Evolutionary conservation across 2,113 vertebrate species (phyloP).

Genomic region (Salminus brasiliensis): DNA sequence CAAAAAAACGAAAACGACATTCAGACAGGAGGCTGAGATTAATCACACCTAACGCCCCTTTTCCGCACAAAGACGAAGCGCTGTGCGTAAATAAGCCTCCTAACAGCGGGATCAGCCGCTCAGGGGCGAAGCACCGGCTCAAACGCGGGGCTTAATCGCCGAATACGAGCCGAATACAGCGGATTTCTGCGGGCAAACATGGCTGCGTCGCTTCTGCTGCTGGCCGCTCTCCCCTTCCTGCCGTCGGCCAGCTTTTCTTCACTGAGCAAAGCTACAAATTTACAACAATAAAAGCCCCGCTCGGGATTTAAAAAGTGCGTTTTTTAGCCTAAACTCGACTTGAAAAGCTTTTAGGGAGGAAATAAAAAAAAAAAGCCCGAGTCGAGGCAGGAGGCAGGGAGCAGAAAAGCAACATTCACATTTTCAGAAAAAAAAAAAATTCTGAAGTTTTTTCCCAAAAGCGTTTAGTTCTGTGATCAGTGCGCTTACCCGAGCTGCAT

Average conservation of each 20-base stretch:
- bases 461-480: no score
- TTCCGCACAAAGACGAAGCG: neutral
- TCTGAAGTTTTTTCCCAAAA: neutral
- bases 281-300: neutral
- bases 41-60: conserved; percentile 25
- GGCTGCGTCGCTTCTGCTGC: conserved; percentile 82
- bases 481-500: neutral
- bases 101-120: neutral
- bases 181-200: conserved; percentile 78
- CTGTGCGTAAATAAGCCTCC: neutral
- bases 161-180: conserved; percentile 67
- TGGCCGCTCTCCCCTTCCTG: conserved; percentile 72
- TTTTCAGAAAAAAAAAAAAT: neutral
- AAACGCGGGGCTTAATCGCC: conserved; percentile 48
- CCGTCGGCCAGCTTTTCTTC: conserved; percentile 62
- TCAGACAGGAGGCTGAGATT: conserved; percentile 37
- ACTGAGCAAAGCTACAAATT: neutral
- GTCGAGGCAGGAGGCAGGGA: no score
- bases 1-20: conserved; percentile 62
- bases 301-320: neutral
- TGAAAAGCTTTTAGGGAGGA: no score
- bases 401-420: conserved; percentile 55
- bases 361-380: conserved; percentile 57
- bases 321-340: neutral
- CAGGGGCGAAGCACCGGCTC: neutral